phyloP scores from a whole-genome alignment of 2,797 vertebrate genomes.

The Phrynocephalus guinanensis region DNA sequence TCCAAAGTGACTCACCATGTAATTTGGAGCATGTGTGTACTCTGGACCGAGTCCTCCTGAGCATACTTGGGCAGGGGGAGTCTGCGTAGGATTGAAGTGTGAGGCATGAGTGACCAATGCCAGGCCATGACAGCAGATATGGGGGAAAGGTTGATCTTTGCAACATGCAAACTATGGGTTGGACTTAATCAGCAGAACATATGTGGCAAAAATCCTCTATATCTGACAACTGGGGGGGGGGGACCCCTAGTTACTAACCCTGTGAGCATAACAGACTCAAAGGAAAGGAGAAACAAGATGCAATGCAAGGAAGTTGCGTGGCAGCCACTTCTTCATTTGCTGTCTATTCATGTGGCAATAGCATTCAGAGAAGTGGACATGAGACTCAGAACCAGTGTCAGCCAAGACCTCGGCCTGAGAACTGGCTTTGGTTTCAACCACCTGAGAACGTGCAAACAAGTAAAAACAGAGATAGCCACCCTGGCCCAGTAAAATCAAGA shows the following conservation, averaged over 20 bases:
- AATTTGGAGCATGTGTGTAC: neutral
- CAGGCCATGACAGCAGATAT: neutral
- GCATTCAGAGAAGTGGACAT: neutral
- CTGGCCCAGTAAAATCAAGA: neutral
- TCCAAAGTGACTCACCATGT: neutral
- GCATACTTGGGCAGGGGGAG: neutral
- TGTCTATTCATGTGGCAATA: neutral
- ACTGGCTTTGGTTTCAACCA: neutral
- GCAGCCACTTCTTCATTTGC: neutral
- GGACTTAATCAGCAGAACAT: neutral
- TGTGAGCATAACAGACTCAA: neutral
- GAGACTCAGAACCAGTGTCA: neutral
- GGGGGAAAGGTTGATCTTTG: too few species aligned
- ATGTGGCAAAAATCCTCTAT: neutral
- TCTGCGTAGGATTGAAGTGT: neutral
- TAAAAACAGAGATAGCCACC: neutral
- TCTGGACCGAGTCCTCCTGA: neutral
- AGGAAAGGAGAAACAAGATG: slow-evolving; percentile 17
- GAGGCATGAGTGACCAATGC: neutral
- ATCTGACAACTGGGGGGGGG: neutral
- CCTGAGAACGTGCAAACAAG: neutral
- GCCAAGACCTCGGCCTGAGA: neutral
- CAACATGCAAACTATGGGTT: neutral
- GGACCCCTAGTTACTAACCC: slow-evolving; percentile 7
- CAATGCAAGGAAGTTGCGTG: neutral